Conservation (phyloP, 2,113 vertebrate genomes). For the Empidonax traillii region DNA sequence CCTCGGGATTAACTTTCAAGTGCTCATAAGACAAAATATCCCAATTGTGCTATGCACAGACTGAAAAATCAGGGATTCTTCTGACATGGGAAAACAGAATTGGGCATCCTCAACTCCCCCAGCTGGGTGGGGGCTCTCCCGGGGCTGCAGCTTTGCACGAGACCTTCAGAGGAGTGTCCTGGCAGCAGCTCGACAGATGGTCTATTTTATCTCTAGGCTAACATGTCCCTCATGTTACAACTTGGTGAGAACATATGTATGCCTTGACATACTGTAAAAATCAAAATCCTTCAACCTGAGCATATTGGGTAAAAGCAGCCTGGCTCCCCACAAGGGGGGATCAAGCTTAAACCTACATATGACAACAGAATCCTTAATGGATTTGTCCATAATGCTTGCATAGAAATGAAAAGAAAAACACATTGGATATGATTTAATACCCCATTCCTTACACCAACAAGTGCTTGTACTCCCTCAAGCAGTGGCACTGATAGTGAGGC, state of each 20-base stretch:
- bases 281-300: background rate
- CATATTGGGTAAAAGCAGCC: accelerated
- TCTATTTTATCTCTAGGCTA: background rate
- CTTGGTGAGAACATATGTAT: background rate
- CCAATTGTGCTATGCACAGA: background rate
- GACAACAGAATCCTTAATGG: background rate
- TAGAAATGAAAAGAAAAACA: background rate
- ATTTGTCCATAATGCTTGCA: background rate
- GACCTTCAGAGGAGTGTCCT: background rate
- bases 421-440: background rate
- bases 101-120: no score
- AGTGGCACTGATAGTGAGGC: background rate
- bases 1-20: background rate
- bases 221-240: accelerated
- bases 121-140: background rate
- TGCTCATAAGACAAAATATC: background rate
- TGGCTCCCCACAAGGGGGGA: background rate
- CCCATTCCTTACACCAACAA: background rate
- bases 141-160: background rate
- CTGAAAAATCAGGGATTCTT: background rate
- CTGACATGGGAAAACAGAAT: background rate
- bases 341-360: background rate
- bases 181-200: background rate
- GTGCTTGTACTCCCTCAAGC: background rate
- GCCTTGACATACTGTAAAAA: background rate